These are phyloP conservation scores for Parnassius smintheus DNA, from an alignment of 2,888 invertebrate genomes.

Conservation along the genomic window DNA sequence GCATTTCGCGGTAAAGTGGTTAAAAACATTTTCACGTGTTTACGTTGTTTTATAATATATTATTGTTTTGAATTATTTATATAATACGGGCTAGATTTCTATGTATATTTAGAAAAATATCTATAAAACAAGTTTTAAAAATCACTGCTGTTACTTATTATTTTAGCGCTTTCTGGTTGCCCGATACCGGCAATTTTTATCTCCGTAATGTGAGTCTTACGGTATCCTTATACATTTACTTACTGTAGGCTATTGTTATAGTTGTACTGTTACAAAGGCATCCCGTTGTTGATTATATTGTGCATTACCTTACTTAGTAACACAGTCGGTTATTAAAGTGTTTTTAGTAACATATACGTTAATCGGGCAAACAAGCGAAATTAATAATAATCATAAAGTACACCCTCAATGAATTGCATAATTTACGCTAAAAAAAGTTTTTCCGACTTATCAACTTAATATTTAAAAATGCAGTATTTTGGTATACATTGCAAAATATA, in stretches of 20 bases:
- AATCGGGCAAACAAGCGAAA: constrained; percentile 67
- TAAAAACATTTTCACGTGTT: constrained; percentile 5
- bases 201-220: constrained; percentile 49
- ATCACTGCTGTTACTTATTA: background rate
- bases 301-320: constrained; percentile 73
- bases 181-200: constrained; percentile 6
- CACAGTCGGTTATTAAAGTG: constrained; percentile 66
- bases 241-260: constrained; percentile 75
- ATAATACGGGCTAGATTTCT: background rate
- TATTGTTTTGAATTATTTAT: background rate
- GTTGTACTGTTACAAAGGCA: constrained; percentile 81
- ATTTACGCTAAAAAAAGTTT: constrained; percentile 47
- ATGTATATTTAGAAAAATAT: background rate
- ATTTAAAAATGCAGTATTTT: constrained; percentile 80
- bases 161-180: constrained; percentile 4
- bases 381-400: constrained; percentile 43
- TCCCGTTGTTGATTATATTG: constrained; percentile 71
- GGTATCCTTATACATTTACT: constrained; percentile 48
- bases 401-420: constrained; percentile 26
- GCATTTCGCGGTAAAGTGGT: constrained; percentile 5
- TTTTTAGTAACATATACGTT: constrained; percentile 57
- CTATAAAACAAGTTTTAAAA: background rate
- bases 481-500: constrained; percentile 77
- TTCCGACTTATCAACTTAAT: constrained; percentile 74
- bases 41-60: constrained; percentile 2